phyloP scores from a whole-genome alignment of 2,797 vertebrate species.

The Centroberyx gerrardi region DNA sequence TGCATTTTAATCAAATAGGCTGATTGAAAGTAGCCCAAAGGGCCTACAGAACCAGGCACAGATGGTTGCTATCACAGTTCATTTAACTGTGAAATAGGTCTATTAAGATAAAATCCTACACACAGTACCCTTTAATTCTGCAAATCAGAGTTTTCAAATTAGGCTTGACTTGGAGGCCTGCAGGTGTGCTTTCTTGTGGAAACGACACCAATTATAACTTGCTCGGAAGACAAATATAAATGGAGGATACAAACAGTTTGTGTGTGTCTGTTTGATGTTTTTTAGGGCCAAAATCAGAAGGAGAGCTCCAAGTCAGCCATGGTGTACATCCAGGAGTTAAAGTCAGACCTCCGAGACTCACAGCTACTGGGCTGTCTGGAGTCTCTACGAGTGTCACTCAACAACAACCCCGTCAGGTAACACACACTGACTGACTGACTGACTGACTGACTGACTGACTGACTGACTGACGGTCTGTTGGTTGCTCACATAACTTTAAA shows the following conservation, averaged over 20 bases:
- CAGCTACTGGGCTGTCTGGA: conserved; percentile 90
- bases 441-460: too few species aligned
- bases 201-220: conserved; percentile 33
- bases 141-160: conserved; percentile 40
- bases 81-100: conserved; percentile 56
- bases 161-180: conserved; percentile 17
- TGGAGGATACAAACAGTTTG: conserved; percentile 18
- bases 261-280: conserved; percentile 13
- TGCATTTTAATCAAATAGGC: conserved; percentile 30
- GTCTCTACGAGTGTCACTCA: conserved; percentile 93
- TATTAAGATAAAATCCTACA: conserved; percentile 33
- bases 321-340: conserved; percentile 94
- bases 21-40: conserved; percentile 18
- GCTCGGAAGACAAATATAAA: conserved; percentile 18
- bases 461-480: too few species aligned
- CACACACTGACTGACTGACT: neutral
- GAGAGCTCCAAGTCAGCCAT: conserved; percentile 91
- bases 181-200: conserved; percentile 32
- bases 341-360: conserved; percentile 84
- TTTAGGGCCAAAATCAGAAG: conserved; percentile 91
- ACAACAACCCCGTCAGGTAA: conserved; percentile 96
- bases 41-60: conserved; percentile 33
- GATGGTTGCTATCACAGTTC: conserved; percentile 44
- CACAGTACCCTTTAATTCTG: conserved; percentile 22
- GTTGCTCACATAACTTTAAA: neutral